A percentile compares a stretch with the other conserved stretches of the same genome.
These are phyloP conservation scores for Telmatochromis sp. DNA, from an alignment of 2,113 vertebrate genomes.

Conservation along the genomic window DNA sequence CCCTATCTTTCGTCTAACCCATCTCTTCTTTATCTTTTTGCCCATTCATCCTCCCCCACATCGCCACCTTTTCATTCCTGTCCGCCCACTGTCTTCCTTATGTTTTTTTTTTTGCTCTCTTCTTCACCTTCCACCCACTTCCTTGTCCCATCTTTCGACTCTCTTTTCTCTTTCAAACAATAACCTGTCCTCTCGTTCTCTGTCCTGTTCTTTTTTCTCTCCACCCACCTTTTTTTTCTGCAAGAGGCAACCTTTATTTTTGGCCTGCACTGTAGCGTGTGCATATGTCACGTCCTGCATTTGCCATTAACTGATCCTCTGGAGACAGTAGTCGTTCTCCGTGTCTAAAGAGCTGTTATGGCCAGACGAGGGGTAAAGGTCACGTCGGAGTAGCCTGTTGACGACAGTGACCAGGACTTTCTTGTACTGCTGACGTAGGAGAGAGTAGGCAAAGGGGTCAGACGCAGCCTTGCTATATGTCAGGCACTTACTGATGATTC, in stretches of 20 bases:
- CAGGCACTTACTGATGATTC: slow-evolving; percentile 82
- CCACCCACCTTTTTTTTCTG: neutral
- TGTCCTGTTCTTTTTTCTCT: neutral
- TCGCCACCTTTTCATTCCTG: slow-evolving; percentile 19
- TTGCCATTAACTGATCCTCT: slow-evolving; percentile 72
- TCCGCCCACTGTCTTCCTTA: slow-evolving; percentile 18
- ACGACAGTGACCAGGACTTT: slow-evolving; percentile 76
- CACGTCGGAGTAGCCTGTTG: slow-evolving; percentile 77
- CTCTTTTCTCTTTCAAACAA: slow-evolving; percentile 15
- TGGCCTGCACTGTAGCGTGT: neutral
- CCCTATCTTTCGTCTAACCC: neutral
- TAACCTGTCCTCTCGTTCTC: slow-evolving; percentile 4
- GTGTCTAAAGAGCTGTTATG: slow-evolving; percentile 80
- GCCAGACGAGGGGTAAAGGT: slow-evolving; percentile 77
- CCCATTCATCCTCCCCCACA: slow-evolving; percentile 25
- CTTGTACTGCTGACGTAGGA: slow-evolving; percentile 79
- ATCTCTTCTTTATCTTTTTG: neutral
- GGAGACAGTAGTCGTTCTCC: slow-evolving; percentile 80
- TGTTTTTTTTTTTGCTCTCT: neutral
- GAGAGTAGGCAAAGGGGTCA: slow-evolving; percentile 79
- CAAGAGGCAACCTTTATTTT: slow-evolving; percentile 38
- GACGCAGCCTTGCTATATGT: slow-evolving; percentile 83
- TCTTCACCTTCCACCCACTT: slow-evolving; percentile 25
- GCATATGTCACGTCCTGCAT: neutral
- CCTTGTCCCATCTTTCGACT: slow-evolving; percentile 10